phyloP scores from a whole-genome alignment of 92 coral and sea anemone species.

The Metridium senile region DNA sequence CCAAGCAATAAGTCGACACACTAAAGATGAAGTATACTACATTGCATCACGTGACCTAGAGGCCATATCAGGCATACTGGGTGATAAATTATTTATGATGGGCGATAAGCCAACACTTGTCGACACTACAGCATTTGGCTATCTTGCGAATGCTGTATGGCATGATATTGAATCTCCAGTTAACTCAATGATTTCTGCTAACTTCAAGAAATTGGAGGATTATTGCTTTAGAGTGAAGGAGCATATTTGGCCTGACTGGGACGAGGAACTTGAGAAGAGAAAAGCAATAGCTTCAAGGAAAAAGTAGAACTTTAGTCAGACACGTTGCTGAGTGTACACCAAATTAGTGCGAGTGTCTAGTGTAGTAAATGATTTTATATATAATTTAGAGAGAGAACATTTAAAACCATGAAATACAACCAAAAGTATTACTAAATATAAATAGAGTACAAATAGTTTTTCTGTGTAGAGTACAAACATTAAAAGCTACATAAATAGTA shows the following conservation, averaged over 20 bases:
- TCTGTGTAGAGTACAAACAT: too few relatives aligned
- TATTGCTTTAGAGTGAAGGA: slow-evolving; percentile 65
- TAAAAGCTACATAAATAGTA: too few relatives aligned
- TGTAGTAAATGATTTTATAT: too few relatives aligned
- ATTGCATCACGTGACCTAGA: slow-evolving; percentile 54
- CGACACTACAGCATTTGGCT: slow-evolving; percentile 68
- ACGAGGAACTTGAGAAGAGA: slow-evolving; percentile 41
- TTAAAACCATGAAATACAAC: too few relatives aligned
- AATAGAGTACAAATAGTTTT: too few relatives aligned
- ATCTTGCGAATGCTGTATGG: slow-evolving; percentile 60
- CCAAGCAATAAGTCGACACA: slow-evolving; percentile 71
- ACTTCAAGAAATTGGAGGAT: slow-evolving; percentile 47
- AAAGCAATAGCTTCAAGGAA: slow-evolving; percentile 9
- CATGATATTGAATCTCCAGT: slow-evolving; percentile 57
- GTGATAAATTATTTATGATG: slow-evolving; percentile 51
- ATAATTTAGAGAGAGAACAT: too few relatives aligned
- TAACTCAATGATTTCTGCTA: slow-evolving; percentile 29
- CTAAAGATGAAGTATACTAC: slow-evolving; percentile 48
- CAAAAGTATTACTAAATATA: too few relatives aligned
- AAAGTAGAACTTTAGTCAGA: not conserved
- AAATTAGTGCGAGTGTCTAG: too few relatives aligned
- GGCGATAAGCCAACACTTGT: slow-evolving; percentile 59
- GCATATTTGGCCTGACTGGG: slow-evolving; percentile 64
- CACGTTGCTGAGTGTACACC: too few relatives aligned
- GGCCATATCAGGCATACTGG: slow-evolving; percentile 48